phyloP scores from a whole-genome alignment of 1,140 invertebrate genomes.

The Orchesella cincta region DNA sequence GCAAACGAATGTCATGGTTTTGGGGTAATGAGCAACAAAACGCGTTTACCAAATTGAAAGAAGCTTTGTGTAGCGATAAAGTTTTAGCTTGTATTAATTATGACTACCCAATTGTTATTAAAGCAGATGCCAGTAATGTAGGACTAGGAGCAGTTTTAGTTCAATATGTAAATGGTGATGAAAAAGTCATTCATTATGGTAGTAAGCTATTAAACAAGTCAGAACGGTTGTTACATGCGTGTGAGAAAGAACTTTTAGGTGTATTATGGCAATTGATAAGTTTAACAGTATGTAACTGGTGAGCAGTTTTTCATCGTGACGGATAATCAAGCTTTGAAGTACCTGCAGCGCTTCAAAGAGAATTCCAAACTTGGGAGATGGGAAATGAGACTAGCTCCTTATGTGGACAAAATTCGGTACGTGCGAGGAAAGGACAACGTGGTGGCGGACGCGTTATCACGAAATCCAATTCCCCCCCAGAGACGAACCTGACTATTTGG shows the following conservation, averaged over 20 bases:
- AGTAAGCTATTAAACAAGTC: conserved; percentile 35
- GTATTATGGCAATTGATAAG: conserved; percentile 1
- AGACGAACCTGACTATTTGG: conserved; percentile 31
- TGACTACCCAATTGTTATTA: conserved; percentile 25
- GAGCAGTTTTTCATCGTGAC: conserved; percentile 39
- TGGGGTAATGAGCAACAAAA: conserved; percentile 41
- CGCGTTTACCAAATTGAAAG: conserved; percentile 44
- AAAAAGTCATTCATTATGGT: conserved; percentile 30
- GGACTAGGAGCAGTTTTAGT: conserved; percentile 36
- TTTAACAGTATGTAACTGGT: conserved; percentile 33
- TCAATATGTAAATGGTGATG: conserved; percentile 31
- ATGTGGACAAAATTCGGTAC: conserved; percentile 48
- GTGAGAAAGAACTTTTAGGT: conserved; percentile 9
- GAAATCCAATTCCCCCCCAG: conserved; percentile 38
- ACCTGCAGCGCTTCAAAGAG: conserved; percentile 26
- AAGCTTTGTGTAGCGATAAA: conserved; percentile 26
- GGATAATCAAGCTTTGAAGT: conserved; percentile 38
- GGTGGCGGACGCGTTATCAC: conserved; percentile 40
- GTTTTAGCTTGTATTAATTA: conserved; percentile 36
- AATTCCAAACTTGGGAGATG: conserved; percentile 42
- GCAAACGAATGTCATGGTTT: neutral
- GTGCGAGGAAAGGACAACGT: conserved; percentile 43
- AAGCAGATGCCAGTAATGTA: conserved; percentile 33
- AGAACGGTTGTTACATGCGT: conserved; percentile 20
- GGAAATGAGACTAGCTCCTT: conserved; percentile 34